phyloP scores from a whole-genome alignment of 2,888 invertebrate species.

The Drosophila paramelanica region DNA sequence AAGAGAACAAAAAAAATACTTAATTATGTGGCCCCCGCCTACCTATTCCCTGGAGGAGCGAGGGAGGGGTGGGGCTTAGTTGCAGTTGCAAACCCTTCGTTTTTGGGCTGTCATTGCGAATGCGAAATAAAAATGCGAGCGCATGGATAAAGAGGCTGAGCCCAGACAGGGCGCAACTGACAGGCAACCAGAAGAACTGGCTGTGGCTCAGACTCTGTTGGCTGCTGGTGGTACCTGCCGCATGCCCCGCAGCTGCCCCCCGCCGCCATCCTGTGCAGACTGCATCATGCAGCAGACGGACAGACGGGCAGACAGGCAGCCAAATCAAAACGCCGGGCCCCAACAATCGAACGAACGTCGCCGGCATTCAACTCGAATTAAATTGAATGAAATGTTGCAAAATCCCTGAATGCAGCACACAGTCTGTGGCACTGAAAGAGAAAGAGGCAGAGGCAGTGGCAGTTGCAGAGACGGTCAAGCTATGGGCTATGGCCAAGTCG shows the following conservation, averaged over 20 bases:
- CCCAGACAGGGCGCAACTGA: constrained; percentile 51
- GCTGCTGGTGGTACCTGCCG: constrained; percentile 32
- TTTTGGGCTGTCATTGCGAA: constrained; percentile 46
- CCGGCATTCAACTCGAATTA: constrained; percentile 69
- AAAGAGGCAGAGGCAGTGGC: background rate
- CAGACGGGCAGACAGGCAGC: constrained; percentile 37
- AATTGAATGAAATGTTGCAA: constrained; percentile 73
- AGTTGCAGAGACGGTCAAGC: constrained; percentile 32
- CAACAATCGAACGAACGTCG: constrained; percentile 57
- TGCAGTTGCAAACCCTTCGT: constrained; percentile 26
- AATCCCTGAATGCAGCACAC: constrained; percentile 59
- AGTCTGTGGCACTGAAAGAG: constrained; percentile 1
- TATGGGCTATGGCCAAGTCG: constrained; percentile 40
- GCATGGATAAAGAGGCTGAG: constrained; percentile 40
- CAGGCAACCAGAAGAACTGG: constrained; percentile 42
- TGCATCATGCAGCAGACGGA: constrained; percentile 18
- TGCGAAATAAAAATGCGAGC: constrained; percentile 30
- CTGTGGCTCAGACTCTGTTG: constrained; percentile 19
- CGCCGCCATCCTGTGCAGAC: background rate
- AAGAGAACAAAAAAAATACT: constrained; percentile 33
- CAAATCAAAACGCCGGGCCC: constrained; percentile 54
- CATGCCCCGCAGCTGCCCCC: constrained; percentile 2
- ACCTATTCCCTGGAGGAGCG: background rate
- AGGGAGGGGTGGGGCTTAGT: background rate
- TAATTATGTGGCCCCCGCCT: constrained; percentile 43